Evolutionary conservation across 2,113 vertebrate genomes (phyloP).

Genomic region (Nothoprocta pentlandii): DNA sequence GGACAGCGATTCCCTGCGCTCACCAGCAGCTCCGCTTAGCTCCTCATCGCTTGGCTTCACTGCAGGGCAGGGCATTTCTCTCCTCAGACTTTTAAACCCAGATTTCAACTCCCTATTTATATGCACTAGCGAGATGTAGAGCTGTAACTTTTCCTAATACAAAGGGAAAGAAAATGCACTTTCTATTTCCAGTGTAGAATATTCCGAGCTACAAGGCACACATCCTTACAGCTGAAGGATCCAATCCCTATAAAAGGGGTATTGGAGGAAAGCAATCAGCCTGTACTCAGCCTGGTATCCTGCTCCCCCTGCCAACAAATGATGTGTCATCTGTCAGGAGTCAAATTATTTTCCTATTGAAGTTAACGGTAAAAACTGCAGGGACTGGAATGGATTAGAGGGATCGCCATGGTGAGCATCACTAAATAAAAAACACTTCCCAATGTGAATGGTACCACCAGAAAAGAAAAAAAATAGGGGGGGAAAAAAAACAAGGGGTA

Average conservation of each 20-base stretch:
- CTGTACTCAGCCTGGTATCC: background rate
- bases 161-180: fast-evolving
- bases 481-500: background rate
- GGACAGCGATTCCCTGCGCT: background rate
- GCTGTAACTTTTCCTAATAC: background rate
- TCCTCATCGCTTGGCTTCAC: background rate
- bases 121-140: background rate
- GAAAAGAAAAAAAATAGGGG: background rate
- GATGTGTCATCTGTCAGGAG: background rate
- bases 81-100: background rate
- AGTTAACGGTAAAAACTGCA: background rate
- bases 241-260: background rate
- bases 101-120: background rate
- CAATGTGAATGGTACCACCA: background rate
- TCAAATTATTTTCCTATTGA: slow-evolving; percentile 1
- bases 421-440: background rate
- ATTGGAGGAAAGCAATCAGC: background rate
- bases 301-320: background rate
- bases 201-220: background rate
- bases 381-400: background rate
- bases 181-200: background rate
- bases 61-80: background rate
- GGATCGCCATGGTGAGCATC: background rate
- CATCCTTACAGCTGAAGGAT: background rate
- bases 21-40: background rate